phyloP scores from a whole-genome alignment of 2,888 invertebrate species.

The Nemotelus pantherinus region DNA sequence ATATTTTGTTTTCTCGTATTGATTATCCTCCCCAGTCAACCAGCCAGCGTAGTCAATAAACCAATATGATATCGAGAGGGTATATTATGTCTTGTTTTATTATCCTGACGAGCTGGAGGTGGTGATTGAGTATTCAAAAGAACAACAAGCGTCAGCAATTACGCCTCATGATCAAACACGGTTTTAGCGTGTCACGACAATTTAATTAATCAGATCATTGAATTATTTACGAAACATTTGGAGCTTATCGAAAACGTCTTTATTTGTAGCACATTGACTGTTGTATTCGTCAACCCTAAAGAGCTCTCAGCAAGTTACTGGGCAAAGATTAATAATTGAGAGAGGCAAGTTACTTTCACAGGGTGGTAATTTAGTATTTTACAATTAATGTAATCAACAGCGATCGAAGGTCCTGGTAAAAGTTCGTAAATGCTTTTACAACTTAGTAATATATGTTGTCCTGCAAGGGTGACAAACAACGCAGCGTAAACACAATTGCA shows the following conservation, averaged over 20 bases:
- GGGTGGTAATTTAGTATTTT: slow-evolving; percentile 41
- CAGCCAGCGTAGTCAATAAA: slow-evolving; percentile 16
- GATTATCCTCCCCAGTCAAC: slow-evolving; percentile 5
- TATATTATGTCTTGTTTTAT: slow-evolving; percentile 35
- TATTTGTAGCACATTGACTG: background rate
- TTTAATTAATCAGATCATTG: slow-evolving; percentile 50
- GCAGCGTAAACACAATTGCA: slow-evolving; percentile 11
- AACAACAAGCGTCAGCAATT: slow-evolving; percentile 42
- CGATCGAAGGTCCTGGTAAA: slow-evolving; percentile 33
- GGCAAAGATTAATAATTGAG: slow-evolving; percentile 41
- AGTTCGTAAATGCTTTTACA: slow-evolving; percentile 22
- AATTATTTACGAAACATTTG: slow-evolving; percentile 47
- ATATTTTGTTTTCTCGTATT: slow-evolving; percentile 14
- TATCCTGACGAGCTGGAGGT: slow-evolving; percentile 33
- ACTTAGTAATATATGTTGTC: slow-evolving; percentile 1
- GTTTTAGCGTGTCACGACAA: slow-evolving; percentile 39
- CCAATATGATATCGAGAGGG: slow-evolving; percentile 30
- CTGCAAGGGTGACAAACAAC: slow-evolving; percentile 6
- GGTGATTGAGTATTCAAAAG: slow-evolving; percentile 42
- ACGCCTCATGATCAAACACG: slow-evolving; percentile 46
- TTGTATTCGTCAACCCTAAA: background rate
- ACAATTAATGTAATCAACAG: slow-evolving; percentile 42
- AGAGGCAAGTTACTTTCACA: slow-evolving; percentile 24
- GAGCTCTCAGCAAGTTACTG: background rate
- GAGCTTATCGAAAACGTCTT: slow-evolving; percentile 19